Evolutionary conservation across 2,797 vertebrate species (phyloP).

Genomic region (Adelosebastes latens): DNA sequence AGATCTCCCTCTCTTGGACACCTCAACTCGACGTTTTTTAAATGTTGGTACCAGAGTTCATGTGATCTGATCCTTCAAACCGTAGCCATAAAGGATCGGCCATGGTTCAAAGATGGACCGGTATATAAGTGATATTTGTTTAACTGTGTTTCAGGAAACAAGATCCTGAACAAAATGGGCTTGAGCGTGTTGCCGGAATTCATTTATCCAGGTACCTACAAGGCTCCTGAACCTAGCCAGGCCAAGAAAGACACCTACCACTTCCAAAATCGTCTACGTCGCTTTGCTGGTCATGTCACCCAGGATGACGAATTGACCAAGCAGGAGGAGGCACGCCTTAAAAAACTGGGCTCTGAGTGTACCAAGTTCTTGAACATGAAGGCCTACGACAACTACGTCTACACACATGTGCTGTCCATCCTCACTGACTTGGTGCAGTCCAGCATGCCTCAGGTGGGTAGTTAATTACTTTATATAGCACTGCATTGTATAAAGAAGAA

Average conservation of each 20-base stretch:
- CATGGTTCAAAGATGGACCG: not conserved
- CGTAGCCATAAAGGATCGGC: not conserved
- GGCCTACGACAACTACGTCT: conserved; percentile 50
- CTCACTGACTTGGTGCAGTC: conserved; percentile 67
- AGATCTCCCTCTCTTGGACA: not conserved
- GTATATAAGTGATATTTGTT: not conserved
- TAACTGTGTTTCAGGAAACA: conserved; percentile 61
- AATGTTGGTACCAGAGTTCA: not conserved
- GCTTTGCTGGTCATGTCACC: conserved; percentile 60
- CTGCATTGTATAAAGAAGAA: too few relatives aligned
- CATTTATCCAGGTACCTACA: conserved; percentile 40
- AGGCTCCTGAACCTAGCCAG: conserved; percentile 22
- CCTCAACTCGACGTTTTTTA: not conserved
- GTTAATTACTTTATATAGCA: not conserved
- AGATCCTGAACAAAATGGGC: conserved; percentile 81
- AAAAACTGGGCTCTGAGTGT: conserved; percentile 67
- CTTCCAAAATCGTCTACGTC: conserved; percentile 68
- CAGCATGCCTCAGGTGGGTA: conserved; percentile 56
- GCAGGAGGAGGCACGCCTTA: conserved; percentile 35
- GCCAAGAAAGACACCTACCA: conserved; percentile 58
- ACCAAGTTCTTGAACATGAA: conserved; percentile 70
- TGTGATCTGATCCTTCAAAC: not conserved
- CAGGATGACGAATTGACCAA: conserved; percentile 35
- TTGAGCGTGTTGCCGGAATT: conserved; percentile 65
- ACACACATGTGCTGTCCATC: conserved; percentile 61